phyloP scores from a whole-genome alignment of 2,888 invertebrate species.

The Clepsis dumicolana region DNA sequence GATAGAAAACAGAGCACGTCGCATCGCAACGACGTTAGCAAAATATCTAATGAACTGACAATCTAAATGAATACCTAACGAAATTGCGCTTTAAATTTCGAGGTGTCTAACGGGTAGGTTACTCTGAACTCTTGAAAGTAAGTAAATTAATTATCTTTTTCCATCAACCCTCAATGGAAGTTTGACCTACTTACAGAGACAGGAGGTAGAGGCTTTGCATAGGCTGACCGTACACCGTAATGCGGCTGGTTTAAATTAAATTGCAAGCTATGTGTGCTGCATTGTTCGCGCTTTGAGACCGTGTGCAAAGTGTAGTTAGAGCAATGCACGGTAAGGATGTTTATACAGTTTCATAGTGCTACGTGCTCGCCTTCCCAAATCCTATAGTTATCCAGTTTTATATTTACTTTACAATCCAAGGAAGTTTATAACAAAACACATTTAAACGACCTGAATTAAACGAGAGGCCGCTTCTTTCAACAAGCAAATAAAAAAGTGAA shows the following conservation, averaged over 20 bases:
- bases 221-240: slow-evolving; percentile 36
- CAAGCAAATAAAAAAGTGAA: neutral
- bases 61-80: neutral
- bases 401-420: neutral
- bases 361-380: neutral
- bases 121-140: neutral
- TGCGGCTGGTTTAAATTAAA: slow-evolving; percentile 39
- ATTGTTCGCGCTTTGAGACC: slow-evolving; percentile 35
- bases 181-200: slow-evolving; percentile 35
- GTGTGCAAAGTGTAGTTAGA: slow-evolving; percentile 8
- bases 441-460: neutral
- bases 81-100: neutral
- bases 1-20: slow-evolving; percentile 23
- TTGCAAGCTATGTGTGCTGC: slow-evolving; percentile 33
- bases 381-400: neutral
- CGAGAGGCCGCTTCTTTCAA: neutral
- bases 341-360: neutral
- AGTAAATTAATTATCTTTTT: slow-evolving; percentile 13
- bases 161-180: slow-evolving; percentile 14
- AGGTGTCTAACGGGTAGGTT: neutral
- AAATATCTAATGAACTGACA: neutral
- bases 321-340: slow-evolving; percentile 17
- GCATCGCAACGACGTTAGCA: neutral
- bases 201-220: slow-evolving; percentile 17
- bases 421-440: neutral